Evolutionary conservation across 2,797 vertebrate genomes (phyloP), one percentile per base, ranked within the genome.

Genomic region (Arctocebus calabarensis): DNA sequence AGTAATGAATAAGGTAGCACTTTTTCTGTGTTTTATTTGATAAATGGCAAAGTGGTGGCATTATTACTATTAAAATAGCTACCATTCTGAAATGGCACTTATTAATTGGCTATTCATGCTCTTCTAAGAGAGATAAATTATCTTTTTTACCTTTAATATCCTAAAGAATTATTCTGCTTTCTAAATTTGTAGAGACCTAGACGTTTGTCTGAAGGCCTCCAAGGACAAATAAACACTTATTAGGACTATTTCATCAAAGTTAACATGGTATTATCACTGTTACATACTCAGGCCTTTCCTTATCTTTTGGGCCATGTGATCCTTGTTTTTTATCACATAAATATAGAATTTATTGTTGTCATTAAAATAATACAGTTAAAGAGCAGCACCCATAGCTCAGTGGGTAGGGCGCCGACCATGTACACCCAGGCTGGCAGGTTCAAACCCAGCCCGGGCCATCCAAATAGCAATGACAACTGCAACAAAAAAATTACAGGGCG

Each of bases 51-150:
- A 75, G 52, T 68, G 37, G 10, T 87, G 22, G n/a, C 55, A 55
- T 90, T 94, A 89, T 79, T 95, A 52, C 48, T 52, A 16, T 95
- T 88, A 48, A 96, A 95, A 88, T 16, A 91, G 57, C 57, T 89
- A 59, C 5, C 70, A 6, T 94, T 90, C 48, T 84, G 66, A 91
- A 91, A 37, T 32, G 43, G 4, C 22, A 45, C 29, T 88, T 71
- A 57, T 74, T 84, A 79, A 78, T 29, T 88, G 20, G 23, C 19
- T 61, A 20, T 70, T 90, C 43, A 55, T 84, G 68, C 23, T 83
- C 19, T 83, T 82, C 79, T 88, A 6, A 57, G 57, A 73, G 79
- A 73, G 23, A 52, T 73, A 81, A 84, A 77, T 89, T 85, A 73
- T 20, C 37, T 29, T 55, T 93, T 92, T 62, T 27, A 43, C 16